These are phyloP conservation scores for Cebidichthys violaceus DNA, from an alignment of 2,113 vertebrate genomes.

Conservation along the genomic window DNA sequence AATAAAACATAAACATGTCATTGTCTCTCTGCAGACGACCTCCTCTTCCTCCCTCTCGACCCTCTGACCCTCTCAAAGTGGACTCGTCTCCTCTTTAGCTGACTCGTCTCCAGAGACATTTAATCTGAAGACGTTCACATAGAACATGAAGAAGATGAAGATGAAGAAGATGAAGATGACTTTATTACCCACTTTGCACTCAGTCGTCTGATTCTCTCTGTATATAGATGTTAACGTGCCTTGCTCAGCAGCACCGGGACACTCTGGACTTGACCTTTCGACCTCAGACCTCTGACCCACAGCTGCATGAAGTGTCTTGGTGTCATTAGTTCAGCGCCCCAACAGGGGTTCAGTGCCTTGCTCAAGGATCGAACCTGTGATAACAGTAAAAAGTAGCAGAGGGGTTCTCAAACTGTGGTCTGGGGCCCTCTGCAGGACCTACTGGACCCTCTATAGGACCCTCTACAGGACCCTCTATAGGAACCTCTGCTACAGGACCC, in stretches of 20 bases:
- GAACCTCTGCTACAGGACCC: no score
- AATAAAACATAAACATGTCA: neutral
- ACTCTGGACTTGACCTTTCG: neutral
- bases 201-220: conserved; percentile 21
- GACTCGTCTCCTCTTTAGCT: conserved; percentile 61
- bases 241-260: conserved; percentile 50
- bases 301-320: neutral
- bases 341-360: conserved; percentile 52
- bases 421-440: neutral
- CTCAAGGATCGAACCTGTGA: conserved; percentile 11
- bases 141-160: conserved; percentile 10
- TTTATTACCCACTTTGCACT: neutral
- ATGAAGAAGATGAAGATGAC: no score
- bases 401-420: conserved; percentile 14
- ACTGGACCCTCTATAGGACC: no score
- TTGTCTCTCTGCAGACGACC: conserved; percentile 61
- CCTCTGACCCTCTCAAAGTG: conserved; percentile 50
- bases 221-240: conserved; percentile 39
- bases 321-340: neutral
- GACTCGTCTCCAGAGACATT: neutral
- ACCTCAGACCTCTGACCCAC: neutral
- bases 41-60: conserved; percentile 72
- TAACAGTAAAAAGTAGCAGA: neutral
- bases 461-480: no score
- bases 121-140: neutral